Percentiles rank a stretch among this genome's conserved stretches.
phyloP scores from a whole-genome alignment of 2,888 invertebrate genomes.

The Dryobota labecula region DNA sequence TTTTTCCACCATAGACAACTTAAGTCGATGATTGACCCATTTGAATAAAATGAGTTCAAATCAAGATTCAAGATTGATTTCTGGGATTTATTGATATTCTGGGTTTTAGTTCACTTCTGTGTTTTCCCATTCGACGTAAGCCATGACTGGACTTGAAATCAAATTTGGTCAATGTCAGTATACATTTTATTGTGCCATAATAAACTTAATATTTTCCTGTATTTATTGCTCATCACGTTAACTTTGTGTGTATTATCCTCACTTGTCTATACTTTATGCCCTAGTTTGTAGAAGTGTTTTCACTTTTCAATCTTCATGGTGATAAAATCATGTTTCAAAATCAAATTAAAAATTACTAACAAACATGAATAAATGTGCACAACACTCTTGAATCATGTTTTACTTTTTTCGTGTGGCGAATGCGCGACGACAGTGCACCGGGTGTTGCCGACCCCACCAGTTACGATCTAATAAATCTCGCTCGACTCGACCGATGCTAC shows the following conservation, averaged over 20 bases:
- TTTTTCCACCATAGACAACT: slow-evolving; percentile 42
- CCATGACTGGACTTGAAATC: slow-evolving; percentile 10
- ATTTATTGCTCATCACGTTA: neutral
- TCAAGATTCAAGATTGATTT: neutral
- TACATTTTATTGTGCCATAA: neutral
- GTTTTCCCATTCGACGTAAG: slow-evolving; percentile 29
- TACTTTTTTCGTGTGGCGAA: slow-evolving; percentile 69
- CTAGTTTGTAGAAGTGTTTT: slow-evolving; percentile 1
- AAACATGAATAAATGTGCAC: slow-evolving; percentile 44
- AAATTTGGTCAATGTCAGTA: slow-evolving; percentile 9
- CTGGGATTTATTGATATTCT: neutral
- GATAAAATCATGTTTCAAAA: slow-evolving; percentile 1
- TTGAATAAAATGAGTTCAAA: slow-evolving; percentile 5
- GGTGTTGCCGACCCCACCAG: slow-evolving; percentile 84
- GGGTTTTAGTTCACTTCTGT: slow-evolving; percentile 14
- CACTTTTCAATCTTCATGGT: neutral
- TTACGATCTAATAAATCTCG: slow-evolving; percentile 90
- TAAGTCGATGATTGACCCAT: neutral
- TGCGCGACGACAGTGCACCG: slow-evolving; percentile 77
- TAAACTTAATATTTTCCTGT: neutral
- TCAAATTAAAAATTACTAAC: slow-evolving; percentile 34
- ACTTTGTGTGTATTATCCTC: neutral
- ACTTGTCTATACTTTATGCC: neutral
- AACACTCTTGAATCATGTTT: slow-evolving; percentile 58
- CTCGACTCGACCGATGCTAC: slow-evolving; percentile 76